Percentiles rank a stretch among this genome's conserved stretches.
Conservation (phyloP, 2,888 invertebrate species). For the Dyspetes luteomarginatus region DNA sequence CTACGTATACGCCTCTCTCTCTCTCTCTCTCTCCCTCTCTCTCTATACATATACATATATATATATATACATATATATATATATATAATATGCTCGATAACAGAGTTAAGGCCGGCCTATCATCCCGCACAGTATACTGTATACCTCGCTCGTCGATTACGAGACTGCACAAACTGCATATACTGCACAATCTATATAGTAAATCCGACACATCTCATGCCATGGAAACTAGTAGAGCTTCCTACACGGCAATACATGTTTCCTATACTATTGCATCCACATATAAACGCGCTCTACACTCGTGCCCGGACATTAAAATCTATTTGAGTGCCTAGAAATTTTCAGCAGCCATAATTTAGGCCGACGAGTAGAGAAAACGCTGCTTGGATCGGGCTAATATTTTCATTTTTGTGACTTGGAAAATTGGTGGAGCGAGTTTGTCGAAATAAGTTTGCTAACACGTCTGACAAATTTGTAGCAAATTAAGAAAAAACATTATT, state of each 20-base stretch:
- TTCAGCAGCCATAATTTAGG: no score
- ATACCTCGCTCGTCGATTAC: slow-evolving; percentile 63
- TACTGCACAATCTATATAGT: not conserved
- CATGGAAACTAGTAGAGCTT: not conserved
- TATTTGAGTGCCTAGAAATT: no score
- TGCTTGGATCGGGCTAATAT: no score
- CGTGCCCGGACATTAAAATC: slow-evolving; percentile 18
- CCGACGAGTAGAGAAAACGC: no score
- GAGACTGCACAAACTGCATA: slow-evolving; percentile 51
- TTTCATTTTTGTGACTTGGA: no score
- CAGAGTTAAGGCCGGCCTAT: slow-evolving; percentile 62
- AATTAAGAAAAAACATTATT: no score
- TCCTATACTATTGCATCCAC: not conserved
- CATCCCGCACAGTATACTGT: slow-evolving; percentile 39
- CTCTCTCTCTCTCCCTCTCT: not conserved
- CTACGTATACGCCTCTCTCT: slow-evolving; percentile 10
- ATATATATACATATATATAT: slow-evolving; percentile 6
- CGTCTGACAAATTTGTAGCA: no score
- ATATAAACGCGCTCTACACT: not conserved
- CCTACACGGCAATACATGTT: not conserved
- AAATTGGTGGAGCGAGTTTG: no score
- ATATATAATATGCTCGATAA: slow-evolving; percentile 38
- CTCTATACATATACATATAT: not conserved
- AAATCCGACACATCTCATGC: not conserved
- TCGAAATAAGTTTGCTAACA: no score